Percentiles rank a stretch among this genome's conserved stretches.
Evolutionary conservation across 2,113 vertebrate genomes (phyloP).

Genomic region (Pelecanoides urinatrix): DNA sequence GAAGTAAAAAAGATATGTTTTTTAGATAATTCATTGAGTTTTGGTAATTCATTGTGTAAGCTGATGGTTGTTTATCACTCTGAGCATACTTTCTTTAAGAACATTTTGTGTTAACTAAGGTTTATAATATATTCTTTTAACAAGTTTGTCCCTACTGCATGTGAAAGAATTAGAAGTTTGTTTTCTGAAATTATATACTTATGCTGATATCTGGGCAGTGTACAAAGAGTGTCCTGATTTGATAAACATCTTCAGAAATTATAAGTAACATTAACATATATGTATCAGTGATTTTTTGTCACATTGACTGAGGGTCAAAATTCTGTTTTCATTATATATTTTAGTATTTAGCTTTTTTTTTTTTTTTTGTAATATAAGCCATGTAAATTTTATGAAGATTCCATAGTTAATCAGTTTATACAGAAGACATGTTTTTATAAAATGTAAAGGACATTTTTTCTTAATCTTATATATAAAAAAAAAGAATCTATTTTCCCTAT

Average conservation of each 20-base stretch:
- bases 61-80: not conserved
- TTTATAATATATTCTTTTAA: not conserved
- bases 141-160: not conserved
- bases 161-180: not conserved
- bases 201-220: not conserved
- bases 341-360: not conserved
- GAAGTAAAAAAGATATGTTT: not conserved
- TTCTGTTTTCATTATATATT: not conserved
- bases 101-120: not conserved
- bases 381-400: not conserved
- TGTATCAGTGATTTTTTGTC: not conserved
- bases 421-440: not conserved
- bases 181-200: not conserved
- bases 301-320: not conserved
- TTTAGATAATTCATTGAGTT: not conserved
- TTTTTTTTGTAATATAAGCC: not conserved
- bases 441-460: not conserved
- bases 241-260: not conserved
- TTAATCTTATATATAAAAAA: not conserved
- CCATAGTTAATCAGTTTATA: not conserved
- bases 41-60: not conserved
- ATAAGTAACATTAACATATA: not conserved
- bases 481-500: not conserved
- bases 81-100: not conserved
- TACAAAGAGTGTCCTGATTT: not conserved